These are phyloP conservation scores for Trachelus tabidus DNA, from an alignment of 2,888 invertebrate species.

Conservation along the genomic window DNA sequence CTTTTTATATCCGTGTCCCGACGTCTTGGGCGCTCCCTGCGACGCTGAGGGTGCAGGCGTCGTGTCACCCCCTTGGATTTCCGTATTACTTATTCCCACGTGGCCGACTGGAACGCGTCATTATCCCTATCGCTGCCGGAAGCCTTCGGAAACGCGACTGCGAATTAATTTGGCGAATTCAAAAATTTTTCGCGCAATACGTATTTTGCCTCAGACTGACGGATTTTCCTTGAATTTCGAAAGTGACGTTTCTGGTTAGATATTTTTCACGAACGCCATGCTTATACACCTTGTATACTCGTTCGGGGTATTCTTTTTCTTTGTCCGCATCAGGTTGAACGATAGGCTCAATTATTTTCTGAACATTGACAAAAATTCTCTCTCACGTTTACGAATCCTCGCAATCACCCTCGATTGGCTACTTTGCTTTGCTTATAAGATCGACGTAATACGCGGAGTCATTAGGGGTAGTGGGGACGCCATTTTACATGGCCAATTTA, in stretches of 20 bases:
- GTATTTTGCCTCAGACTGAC: background rate
- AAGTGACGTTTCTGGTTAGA: no score
- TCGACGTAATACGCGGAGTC: background rate
- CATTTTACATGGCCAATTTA: conserved; percentile 27
- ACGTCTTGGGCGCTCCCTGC: background rate
- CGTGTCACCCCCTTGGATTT: conserved; percentile 19
- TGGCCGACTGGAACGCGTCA: conserved; percentile 30
- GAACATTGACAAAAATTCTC: background rate
- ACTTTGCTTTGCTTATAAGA: no score
- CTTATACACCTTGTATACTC: no score
- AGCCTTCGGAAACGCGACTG: conserved; percentile 13
- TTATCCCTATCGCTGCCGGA: conserved; percentile 23
- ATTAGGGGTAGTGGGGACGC: background rate
- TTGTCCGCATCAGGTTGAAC: conserved; percentile 20
- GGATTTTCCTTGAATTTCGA: no score
- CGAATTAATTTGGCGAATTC: conserved; percentile 22
- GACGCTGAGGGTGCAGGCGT: background rate
- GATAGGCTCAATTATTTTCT: conserved; percentile 39
- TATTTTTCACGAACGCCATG: no score
- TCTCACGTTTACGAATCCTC: no score
- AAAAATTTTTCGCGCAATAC: background rate
- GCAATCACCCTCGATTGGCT: no score
- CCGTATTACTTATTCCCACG: conserved; percentile 33
- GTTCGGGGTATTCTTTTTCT: no score
- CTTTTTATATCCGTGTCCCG: background rate